phyloP scores from a whole-genome alignment of 2,113 vertebrate species.

The Prietella phreatophila region DNA sequence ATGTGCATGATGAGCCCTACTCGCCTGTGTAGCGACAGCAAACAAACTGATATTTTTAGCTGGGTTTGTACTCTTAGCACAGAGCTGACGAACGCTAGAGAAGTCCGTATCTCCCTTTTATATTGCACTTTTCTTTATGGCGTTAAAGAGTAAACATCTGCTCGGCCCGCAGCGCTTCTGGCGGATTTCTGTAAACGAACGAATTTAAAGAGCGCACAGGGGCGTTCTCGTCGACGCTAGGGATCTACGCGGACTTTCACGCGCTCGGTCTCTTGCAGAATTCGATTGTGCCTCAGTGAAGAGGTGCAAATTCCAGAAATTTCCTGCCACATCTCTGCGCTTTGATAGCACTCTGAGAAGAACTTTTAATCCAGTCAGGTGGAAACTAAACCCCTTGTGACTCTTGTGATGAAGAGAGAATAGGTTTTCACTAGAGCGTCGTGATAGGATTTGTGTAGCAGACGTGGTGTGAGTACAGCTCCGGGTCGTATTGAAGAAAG shows the following conservation, averaged over 20 bases:
- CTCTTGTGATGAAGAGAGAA: neutral
- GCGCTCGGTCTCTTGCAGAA: neutral
- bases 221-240: neutral
- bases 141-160: neutral
- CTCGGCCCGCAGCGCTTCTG: neutral
- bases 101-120: neutral
- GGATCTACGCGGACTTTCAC: neutral
- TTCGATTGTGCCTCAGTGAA: neutral
- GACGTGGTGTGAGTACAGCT: neutral
- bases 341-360: neutral
- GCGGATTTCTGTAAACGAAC: neutral
- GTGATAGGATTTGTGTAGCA: neutral
- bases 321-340: neutral
- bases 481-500: neutral
- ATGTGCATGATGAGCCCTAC: constrained; percentile 16
- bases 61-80: neutral
- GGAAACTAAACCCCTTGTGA: neutral
- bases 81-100: neutral
- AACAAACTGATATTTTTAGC: neutral
- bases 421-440: neutral
- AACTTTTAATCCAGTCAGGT: neutral
- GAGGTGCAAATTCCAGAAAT: neutral
- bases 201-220: neutral
- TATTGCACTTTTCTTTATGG: neutral
- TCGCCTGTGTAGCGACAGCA: no score